Evolutionary conservation across 1,140 invertebrate species (phyloP).

Genomic region (Centruroides sculpturatus): DNA sequence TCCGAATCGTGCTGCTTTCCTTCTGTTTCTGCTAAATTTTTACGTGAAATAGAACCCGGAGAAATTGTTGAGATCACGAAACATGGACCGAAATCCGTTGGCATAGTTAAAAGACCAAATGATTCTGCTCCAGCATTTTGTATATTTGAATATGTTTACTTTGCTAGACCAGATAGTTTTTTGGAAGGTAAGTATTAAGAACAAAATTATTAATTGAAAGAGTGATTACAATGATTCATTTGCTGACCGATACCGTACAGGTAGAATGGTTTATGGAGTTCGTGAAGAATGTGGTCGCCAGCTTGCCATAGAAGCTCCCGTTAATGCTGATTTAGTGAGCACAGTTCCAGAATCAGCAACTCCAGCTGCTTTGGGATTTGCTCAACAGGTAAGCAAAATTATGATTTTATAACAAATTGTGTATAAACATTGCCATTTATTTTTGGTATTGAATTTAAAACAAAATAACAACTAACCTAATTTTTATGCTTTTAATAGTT

Average conservation of each 20-base stretch:
- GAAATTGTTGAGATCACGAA: slow-evolving; percentile 88
- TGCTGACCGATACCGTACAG: slow-evolving; percentile 26
- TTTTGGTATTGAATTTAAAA: too few species aligned
- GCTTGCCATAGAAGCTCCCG: slow-evolving; percentile 70
- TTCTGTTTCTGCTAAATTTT: slow-evolving; percentile 78
- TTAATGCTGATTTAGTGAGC: slow-evolving; percentile 86
- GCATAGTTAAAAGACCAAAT: slow-evolving; percentile 47
- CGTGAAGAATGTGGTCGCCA: slow-evolving; percentile 79
- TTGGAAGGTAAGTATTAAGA: slow-evolving; percentile 37
- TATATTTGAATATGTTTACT: slow-evolving; percentile 98
- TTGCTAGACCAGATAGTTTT: slow-evolving; percentile 82
- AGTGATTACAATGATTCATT: too few species aligned
- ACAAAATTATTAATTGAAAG: too few species aligned
- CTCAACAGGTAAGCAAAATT: slow-evolving; percentile 22
- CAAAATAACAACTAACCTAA: too few species aligned
- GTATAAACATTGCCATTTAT: too few species aligned
- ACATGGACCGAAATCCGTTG: slow-evolving; percentile 68
- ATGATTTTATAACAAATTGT: too few species aligned
- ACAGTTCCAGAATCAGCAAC: slow-evolving; percentile 94
- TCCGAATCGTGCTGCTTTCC: slow-evolving; percentile 94
- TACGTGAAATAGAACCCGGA: slow-evolving; percentile 75
- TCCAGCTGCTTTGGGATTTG: slow-evolving; percentile 84
- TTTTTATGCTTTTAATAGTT: too few species aligned
- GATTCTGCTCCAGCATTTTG: slow-evolving; percentile 76
- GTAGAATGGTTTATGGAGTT: slow-evolving; percentile 92